Percentiles rank a stretch among this genome's conserved stretches.
phyloP scores from a whole-genome alignment of 2,797 vertebrate genomes.

The Pipistrellus nathusii region DNA sequence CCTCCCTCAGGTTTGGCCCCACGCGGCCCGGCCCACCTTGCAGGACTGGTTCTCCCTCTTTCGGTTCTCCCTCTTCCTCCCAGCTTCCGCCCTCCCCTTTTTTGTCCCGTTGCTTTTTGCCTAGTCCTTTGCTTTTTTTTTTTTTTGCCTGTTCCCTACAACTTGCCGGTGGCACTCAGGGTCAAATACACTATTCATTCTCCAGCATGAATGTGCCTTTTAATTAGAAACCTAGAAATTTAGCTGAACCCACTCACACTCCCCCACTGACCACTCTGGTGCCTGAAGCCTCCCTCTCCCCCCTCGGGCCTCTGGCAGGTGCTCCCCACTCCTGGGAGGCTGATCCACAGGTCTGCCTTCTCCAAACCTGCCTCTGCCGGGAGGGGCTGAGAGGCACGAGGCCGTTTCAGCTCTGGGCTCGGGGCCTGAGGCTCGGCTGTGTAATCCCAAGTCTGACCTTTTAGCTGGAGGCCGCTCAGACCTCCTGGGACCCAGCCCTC shows the following conservation, averaged over 20 bases:
- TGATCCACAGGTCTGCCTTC: neutral
- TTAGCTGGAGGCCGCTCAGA: neutral
- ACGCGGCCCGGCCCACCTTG: neutral
- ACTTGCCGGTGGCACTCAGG: conserved; percentile 72
- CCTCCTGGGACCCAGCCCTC: neutral
- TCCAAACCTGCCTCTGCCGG: neutral
- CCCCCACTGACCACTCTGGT: conserved; percentile 42
- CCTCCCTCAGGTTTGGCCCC: neutral
- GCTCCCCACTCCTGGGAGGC: conserved; percentile 28
- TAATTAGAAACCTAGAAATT: conserved; percentile 68
- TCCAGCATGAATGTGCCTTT: conserved; percentile 75
- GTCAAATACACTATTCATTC: conserved; percentile 66
- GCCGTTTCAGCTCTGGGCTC: neutral
- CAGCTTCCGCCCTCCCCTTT: neutral
- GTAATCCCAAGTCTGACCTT: neutral
- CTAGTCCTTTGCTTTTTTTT: no score
- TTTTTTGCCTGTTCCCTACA: conserved; percentile 29
- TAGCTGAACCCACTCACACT: neutral
- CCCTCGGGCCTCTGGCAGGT: conserved; percentile 66
- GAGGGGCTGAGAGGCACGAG: neutral
- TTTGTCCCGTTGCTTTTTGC: conserved; percentile 24
- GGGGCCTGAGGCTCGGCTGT: neutral
- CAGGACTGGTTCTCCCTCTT: neutral
- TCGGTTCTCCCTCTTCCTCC: neutral
- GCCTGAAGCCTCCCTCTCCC: conserved; percentile 16